Percentiles rank a stretch among this genome's conserved stretches.
Conservation (phyloP, 2,797 vertebrate genomes). For the Margarornis squamiger region DNA sequence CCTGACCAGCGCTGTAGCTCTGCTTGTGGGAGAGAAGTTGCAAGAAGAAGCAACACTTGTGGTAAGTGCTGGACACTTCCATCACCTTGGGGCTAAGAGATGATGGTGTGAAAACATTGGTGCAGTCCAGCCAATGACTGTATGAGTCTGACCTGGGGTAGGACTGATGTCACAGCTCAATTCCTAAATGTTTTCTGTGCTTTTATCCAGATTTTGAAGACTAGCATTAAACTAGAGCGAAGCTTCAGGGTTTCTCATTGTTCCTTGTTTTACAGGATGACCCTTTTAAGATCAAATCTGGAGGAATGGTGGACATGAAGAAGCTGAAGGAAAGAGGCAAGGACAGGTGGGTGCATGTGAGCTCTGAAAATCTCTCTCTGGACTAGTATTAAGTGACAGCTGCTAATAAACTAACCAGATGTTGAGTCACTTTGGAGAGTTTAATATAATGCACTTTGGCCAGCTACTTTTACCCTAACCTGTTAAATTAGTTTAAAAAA, state of each 20-base stretch:
- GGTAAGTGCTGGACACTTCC: slow-evolving; percentile 62
- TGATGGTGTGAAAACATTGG: background rate
- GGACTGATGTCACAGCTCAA: background rate
- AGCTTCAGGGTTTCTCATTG: background rate
- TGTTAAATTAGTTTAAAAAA: background rate
- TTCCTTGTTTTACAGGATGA: slow-evolving; percentile 82
- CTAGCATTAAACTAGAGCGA: background rate
- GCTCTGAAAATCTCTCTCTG: background rate
- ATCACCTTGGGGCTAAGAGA: accelerated
- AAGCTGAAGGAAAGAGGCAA: slow-evolving; percentile 93
- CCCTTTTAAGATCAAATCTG: slow-evolving; percentile 93
- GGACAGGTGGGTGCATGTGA: slow-evolving; percentile 82
- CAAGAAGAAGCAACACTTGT: slow-evolving; percentile 79
- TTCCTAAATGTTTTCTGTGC: background rate
- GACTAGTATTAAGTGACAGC: background rate
- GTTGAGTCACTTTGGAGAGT: background rate
- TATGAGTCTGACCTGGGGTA: background rate
- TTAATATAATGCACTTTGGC: background rate
- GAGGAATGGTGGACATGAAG: slow-evolving; percentile 98
- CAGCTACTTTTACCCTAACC: background rate
- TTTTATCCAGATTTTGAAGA: background rate
- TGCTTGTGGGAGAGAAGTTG: slow-evolving; percentile 92
- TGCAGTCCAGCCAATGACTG: background rate
- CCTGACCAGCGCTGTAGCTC: slow-evolving; percentile 81
- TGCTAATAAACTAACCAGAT: background rate